phyloP scores from a whole-genome alignment of 2,888 invertebrate genomes.

The Laothoe populi region DNA sequence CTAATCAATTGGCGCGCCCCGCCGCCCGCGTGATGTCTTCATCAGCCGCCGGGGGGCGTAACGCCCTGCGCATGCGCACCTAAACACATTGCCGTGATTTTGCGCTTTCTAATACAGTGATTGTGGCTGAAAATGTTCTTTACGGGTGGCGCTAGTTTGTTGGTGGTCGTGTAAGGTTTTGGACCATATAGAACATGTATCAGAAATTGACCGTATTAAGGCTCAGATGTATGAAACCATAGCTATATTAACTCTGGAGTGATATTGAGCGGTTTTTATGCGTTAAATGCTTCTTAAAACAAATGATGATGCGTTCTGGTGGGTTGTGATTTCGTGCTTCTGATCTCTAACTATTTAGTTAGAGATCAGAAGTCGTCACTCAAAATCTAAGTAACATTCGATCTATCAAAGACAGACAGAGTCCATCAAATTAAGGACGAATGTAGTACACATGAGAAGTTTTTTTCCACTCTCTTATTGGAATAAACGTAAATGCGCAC shows the following conservation, averaged over 20 bases:
- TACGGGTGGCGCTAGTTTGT: constrained; percentile 14
- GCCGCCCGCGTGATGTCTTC: constrained; percentile 81
- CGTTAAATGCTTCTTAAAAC: too few species aligned
- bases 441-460: too few species aligned
- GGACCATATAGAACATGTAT: background rate
- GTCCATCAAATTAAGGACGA: too few species aligned
- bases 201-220: background rate
- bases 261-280: too few species aligned
- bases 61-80: constrained; percentile 73
- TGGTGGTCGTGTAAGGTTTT: background rate
- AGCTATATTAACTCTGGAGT: too few species aligned
- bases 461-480: background rate
- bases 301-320: too few species aligned
- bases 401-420: too few species aligned
- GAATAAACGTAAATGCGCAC: background rate
- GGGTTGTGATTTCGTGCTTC: too few species aligned
- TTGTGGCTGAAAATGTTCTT: constrained; percentile 25
- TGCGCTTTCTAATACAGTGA: constrained; percentile 28
- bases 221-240: background rate
- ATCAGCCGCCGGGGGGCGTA: constrained; percentile 80
- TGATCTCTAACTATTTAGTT: too few species aligned
- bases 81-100: constrained; percentile 36
- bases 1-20: constrained; percentile 81
- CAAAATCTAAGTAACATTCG: too few species aligned
- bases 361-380: too few species aligned